Evolutionary conservation across 2,797 vertebrate genomes (phyloP), one percentile per base, ranked within the genome.

Genomic region (Toxotes lorentzi): DNA sequence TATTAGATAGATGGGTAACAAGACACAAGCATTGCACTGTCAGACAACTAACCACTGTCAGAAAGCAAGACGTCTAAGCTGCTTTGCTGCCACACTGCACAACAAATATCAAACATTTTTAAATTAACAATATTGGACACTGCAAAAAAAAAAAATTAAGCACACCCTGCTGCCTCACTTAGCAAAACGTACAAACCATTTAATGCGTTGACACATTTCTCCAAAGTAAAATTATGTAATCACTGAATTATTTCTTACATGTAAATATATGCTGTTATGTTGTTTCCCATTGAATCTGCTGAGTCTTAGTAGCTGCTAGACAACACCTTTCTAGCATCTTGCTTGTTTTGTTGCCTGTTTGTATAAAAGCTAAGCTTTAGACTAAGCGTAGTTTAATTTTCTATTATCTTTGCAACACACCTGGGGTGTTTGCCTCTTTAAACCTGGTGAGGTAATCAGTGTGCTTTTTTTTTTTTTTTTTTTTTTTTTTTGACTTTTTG

Each of bases 31-130:
- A 24, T 38, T 40, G 50, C 14, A 45, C 30, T 69, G 67, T 54
- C 58, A 77, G 45, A 60, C 24, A 65, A 50, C 32, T 58, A 50
- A 62, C 35, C 56, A 48, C 58, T 60, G 61, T 58, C 58, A 38
- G 70, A 53, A 69, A 71, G 45, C 13, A 65, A 74, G 40, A 76
- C 16, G 35, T 86, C 70, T 74, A 69, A 84, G 54, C 60, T 57
- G 47, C 62, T 73, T 76, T 70, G 60, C 68, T 58, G 62, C 60
- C 57, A 63, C 17, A 45, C 27, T 64, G 63, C 53, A 73, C 34
- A 74, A 66, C 51, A 58, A 72, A 82, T 61, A 63, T 40, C 27
- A 74, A 77, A 70, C 5, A 2, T 60, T 35, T 77, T 61, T 75
- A 70, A 63, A 86, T 75, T 76, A 58, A 56, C 10, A 45, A 12